Evolutionary conservation across 2,888 invertebrate genomes (phyloP), one percentile per base, ranked within the genome.

Genomic region (Notocelia uddmanniana): DNA sequence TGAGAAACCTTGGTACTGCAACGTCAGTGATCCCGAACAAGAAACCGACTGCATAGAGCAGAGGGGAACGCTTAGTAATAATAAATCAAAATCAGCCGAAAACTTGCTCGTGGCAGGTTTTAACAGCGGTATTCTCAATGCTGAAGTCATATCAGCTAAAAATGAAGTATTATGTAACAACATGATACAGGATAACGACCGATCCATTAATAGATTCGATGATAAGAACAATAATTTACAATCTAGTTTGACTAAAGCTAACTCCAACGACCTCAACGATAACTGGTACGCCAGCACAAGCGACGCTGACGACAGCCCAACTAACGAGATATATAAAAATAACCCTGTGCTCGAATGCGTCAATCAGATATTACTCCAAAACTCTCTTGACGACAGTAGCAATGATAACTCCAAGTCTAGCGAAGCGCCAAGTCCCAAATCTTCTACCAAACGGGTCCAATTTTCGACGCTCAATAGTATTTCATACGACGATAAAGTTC

Each of bases 341-440:
- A 97, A 97, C 89, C 97, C 97, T 0, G 97, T 97, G 9, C 88
- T 97, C 63, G 97, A 97, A 87, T 97, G 97, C 83, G 97, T 97
- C 76, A 97, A 97, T 90, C 97, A 97, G 89, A 97, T 97, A 79
- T 89, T 97, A 50, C 88, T 97, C 37, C 96, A 97, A 79, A 97
- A 97, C 84, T 95, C 95, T 21, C 92, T 95, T 85, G 95, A 95
- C 75, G 95, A 94, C 73, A 94, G 93, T 77, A 93, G 92, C 74
- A 92, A 92, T 77, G 93, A 93, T 75, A 91, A 89, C 78, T 92
- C 93, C 10, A 91, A 92, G 78, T 91, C 90, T 52, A 93, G 93
- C 77, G 92, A 94, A 83, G 80, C 91, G 58, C 91, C 92, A 19
- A 93, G 93, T 76, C 94, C 94, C 10, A 94, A 94, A 81, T 78